Percentiles rank a stretch among this genome's conserved stretches.
Conservation (phyloP, 2,113 vertebrate genomes). For the Bambusicola thoracicus region DNA sequence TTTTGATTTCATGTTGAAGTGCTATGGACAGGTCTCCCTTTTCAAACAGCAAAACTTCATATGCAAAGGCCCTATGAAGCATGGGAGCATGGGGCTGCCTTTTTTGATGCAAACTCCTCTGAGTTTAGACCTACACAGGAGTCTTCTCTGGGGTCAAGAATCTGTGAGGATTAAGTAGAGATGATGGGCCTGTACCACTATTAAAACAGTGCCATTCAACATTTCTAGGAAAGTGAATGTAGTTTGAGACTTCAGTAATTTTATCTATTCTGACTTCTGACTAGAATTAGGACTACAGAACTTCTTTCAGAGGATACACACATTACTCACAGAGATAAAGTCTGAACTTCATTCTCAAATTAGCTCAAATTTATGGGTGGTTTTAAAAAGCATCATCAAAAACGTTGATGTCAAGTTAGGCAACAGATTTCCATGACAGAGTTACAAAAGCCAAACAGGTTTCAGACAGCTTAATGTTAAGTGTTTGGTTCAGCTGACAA, state of each 20-base stretch:
- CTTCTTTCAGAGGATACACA: not conserved
- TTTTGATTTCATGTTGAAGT: not conserved
- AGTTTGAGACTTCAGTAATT: not conserved
- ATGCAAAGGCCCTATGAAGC: not conserved
- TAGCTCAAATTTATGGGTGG: not conserved
- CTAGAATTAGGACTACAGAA: not conserved
- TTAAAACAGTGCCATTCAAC: not conserved
- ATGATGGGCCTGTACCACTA: not conserved
- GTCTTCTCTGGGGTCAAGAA: not conserved
- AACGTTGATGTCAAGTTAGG: not conserved
- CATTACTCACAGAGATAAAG: not conserved
- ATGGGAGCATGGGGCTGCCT: not conserved
- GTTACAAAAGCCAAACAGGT: not conserved
- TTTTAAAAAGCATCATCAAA: not conserved
- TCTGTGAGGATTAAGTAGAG: not conserved
- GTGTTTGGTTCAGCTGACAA: not conserved
- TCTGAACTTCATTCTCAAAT: not conserved
- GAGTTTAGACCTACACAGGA: not conserved
- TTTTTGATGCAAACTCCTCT: not conserved
- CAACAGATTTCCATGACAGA: not conserved
- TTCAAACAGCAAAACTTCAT: not conserved
- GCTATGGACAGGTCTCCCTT: not conserved
- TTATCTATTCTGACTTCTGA: not conserved
- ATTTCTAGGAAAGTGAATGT: not conserved
- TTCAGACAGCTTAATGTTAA: not conserved